Percentiles rank a stretch among this genome's conserved stretches.
These are phyloP conservation scores for Dasysyrphus albostriatus DNA, from an alignment of 2,888 invertebrate species.

Conservation along the genomic window DNA sequence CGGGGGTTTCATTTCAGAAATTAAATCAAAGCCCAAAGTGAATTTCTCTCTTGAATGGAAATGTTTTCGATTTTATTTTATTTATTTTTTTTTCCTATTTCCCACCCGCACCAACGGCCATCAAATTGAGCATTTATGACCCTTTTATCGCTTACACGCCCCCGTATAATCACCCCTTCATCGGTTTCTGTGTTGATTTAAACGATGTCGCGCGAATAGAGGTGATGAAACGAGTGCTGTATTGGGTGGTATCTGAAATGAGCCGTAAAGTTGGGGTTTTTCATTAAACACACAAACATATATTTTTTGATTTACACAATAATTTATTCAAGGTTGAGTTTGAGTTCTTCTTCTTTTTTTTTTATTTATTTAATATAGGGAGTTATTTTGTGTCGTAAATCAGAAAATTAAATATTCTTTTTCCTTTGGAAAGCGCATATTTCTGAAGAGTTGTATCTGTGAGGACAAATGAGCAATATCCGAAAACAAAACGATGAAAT, in stretches of 20 bases:
- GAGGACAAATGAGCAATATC: constrained; percentile 54
- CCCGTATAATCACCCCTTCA: not conserved
- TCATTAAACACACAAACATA: constrained; percentile 37
- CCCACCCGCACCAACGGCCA: constrained; percentile 16
- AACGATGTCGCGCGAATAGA: constrained; percentile 58
- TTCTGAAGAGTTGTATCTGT: constrained; percentile 8
- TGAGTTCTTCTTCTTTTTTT: constrained; percentile 6
- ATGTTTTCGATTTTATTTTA: constrained; percentile 48
- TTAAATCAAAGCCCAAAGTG: constrained; percentile 72
- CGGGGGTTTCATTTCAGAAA: constrained; percentile 60
- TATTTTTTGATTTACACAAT: constrained; percentile 50
- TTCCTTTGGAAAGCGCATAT: constrained; percentile 14
- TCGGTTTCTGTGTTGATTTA: constrained; percentile 56
- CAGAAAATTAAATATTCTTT: constrained; percentile 14
- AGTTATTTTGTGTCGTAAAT: constrained; percentile 61
- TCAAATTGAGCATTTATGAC: constrained; percentile 66
- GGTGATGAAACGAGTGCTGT: constrained; percentile 53
- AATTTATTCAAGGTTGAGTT: constrained; percentile 25
- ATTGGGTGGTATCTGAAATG: constrained; percentile 36
- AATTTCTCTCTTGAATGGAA: constrained; percentile 44
- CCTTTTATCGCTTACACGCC: constrained; percentile 73
- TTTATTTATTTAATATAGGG: not conserved
- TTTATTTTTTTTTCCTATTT: constrained; percentile 16
- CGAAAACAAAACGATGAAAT: constrained; percentile 33
- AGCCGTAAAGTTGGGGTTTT: constrained; percentile 33